Evolutionary conservation across 2,113 vertebrate species (phyloP).

Genomic region (Dromiciops gliroides): DNA sequence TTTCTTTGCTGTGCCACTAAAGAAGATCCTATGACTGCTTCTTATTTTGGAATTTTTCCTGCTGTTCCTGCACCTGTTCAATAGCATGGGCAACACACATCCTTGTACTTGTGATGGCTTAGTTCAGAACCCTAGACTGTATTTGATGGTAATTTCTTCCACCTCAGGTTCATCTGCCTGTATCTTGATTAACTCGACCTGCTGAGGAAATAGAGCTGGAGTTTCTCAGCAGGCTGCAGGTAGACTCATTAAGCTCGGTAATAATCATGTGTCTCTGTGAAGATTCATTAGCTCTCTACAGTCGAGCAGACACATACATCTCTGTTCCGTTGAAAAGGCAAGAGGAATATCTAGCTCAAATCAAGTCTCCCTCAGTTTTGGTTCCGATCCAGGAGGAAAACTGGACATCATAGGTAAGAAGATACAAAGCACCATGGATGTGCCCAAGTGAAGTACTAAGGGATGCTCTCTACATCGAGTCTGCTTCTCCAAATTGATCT

Average conservation of each 20-base stretch:
- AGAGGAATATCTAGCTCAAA: conserved; percentile 35
- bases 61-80: conserved; percentile 14
- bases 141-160: neutral
- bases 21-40: neutral
- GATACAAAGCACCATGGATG: neutral
- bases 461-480: neutral
- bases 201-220: neutral
- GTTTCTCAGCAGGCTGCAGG: neutral
- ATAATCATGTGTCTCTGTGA: neutral
- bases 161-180: neutral
- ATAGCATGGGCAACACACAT: neutral
- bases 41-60: neutral
- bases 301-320: neutral
- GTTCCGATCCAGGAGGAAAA: neutral
- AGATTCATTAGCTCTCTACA: conserved; percentile 48
- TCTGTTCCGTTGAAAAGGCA: conserved; percentile 57
- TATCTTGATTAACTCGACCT: neutral
- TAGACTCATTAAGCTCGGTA: conserved; percentile 23
- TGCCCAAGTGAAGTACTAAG: no score
- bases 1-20: neutral
- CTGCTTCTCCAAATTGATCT: neutral
- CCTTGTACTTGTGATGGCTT: neutral
- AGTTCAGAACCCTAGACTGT: neutral
- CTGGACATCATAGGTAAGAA: neutral
- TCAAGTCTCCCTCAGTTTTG: conserved; percentile 31